Evolutionary conservation across 1,140 invertebrate genomes (phyloP).

Genomic region (Leptinotarsa undecemlineata): DNA sequence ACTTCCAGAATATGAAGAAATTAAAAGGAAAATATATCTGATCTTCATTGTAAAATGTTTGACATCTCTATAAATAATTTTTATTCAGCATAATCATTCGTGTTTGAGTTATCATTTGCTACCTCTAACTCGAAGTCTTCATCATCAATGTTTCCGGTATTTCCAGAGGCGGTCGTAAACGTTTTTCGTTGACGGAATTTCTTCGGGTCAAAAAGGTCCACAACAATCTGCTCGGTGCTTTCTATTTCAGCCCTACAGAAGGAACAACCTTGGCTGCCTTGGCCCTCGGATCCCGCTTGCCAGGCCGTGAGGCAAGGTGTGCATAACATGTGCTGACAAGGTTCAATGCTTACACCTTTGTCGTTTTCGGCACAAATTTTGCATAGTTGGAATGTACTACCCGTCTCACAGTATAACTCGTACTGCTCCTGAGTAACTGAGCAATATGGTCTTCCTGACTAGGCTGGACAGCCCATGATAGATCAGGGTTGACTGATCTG

Average conservation of each 20-base stretch:
- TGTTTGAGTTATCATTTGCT: constrained; percentile 55
- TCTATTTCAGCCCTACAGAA: constrained; percentile 99
- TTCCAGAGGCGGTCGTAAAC: constrained; percentile 50
- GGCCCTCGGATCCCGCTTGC: constrained; percentile 94
- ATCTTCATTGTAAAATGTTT: constrained; percentile 36
- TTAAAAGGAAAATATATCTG: constrained; percentile 24
- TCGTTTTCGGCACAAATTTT: constrained; percentile 99
- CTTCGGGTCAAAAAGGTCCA: constrained; percentile 86
- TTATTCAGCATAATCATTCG: constrained; percentile 41
- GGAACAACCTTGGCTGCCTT: constrained; percentile 82
- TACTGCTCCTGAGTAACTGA: constrained; percentile 99
- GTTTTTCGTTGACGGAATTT: constrained; percentile 65
- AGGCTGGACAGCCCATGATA: constrained; percentile 90
- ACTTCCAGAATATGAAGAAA: neutral
- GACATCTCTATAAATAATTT: constrained; percentile 4
- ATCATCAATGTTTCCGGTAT: constrained; percentile 67
- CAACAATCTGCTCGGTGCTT: constrained; percentile 95
- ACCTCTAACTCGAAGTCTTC: constrained; percentile 73
- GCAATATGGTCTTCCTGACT: constrained; percentile 95
- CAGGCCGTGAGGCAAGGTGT: constrained; percentile 94
- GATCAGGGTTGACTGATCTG: constrained; percentile 87
- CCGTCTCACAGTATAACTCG: constrained; percentile 99
- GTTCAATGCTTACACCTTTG: constrained; percentile 98
- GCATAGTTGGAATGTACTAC: constrained; percentile 98
- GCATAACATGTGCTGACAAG: constrained; percentile 97